Conservation (phyloP, 2,113 vertebrate genomes). For the Burhinus bistriatus region DNA sequence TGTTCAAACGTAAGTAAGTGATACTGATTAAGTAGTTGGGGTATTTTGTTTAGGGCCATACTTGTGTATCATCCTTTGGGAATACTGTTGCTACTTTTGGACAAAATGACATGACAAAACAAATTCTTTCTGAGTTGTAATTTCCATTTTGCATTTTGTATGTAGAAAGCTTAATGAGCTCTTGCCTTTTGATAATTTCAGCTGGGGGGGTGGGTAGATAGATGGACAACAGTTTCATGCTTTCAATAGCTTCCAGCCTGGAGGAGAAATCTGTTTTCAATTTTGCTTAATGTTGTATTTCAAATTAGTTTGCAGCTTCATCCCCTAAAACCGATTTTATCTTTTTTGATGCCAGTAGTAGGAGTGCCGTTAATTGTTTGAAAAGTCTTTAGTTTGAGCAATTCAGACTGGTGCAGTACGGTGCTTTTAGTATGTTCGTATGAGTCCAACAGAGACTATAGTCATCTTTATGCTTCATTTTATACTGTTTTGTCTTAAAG, state of each 20-base stretch:
- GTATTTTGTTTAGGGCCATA: background rate
- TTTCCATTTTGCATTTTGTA: background rate
- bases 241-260: background rate
- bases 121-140: background rate
- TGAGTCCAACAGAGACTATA: background rate
- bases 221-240: background rate
- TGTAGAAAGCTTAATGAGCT: background rate
- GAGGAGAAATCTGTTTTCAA: background rate
- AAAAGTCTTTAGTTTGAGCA: background rate
- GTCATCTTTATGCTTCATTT: background rate
- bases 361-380: background rate
- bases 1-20: background rate
- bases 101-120: background rate
- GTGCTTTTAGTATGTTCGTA: background rate
- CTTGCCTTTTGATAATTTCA: background rate
- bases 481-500: background rate
- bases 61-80: background rate
- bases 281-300: background rate
- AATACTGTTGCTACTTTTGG: background rate
- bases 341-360: background rate
- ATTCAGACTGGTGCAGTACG: background rate
- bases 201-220: fast-evolving
- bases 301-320: background rate
- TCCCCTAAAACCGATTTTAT: background rate
- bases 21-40: background rate